Percentiles rank a stretch among this genome's conserved stretches.
phyloP scores from a whole-genome alignment of 1,140 invertebrate genomes.

The Brachionus angularis region DNA sequence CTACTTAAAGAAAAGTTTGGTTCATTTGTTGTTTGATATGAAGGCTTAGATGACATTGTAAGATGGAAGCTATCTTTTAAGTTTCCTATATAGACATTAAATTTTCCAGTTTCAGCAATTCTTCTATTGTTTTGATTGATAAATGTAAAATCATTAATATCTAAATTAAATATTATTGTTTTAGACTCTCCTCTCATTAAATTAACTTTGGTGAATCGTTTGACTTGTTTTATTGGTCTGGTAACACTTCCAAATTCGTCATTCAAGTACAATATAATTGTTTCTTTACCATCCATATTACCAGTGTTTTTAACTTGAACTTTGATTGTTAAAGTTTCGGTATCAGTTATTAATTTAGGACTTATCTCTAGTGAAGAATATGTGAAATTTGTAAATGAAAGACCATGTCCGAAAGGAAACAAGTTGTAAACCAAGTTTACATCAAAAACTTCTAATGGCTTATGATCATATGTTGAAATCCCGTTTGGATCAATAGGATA shows the following conservation, averaged over 20 bases:
- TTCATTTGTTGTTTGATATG: no score
- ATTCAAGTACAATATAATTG: neutral
- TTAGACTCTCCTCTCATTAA: neutral
- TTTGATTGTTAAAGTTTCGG: neutral
- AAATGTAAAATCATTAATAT: neutral
- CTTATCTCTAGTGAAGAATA: neutral
- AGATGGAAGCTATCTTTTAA: slow-evolving; percentile 7
- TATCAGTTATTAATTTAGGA: neutral
- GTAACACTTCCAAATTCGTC: slow-evolving; percentile 11
- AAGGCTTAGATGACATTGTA: no score
- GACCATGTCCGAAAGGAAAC: neutral
- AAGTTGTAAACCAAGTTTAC: neutral
- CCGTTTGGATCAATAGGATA: slow-evolving; percentile 7
- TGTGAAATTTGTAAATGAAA: neutral
- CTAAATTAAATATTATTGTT: neutral
- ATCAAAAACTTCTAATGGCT: neutral
- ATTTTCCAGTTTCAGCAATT: neutral
- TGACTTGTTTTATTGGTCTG: neutral
- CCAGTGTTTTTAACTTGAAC: slow-evolving; percentile 6
- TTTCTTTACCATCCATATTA: slow-evolving; percentile 7
- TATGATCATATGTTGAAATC: neutral
- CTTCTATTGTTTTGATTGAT: neutral
- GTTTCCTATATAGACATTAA: slow-evolving; percentile 2
- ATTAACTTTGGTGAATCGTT: neutral
- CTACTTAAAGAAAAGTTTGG: no score